Percentiles rank a stretch among this genome's conserved stretches.
Evolutionary conservation across 2,888 invertebrate species (phyloP).

Genomic region (Lutraria lutraria): DNA sequence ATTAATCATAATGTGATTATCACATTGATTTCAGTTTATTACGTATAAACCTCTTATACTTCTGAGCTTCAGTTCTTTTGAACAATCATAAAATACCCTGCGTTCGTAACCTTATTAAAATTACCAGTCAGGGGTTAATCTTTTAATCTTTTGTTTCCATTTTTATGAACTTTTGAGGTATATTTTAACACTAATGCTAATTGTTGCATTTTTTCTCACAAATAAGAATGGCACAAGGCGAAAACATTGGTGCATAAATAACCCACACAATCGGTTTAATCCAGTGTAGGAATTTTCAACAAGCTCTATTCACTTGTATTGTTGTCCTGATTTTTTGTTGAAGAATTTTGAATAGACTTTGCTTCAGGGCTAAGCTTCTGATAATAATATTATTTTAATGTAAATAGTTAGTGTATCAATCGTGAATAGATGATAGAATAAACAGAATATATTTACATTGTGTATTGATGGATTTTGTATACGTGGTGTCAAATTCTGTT

Average conservation of each 20-base stretch:
- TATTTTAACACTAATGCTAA: not conserved
- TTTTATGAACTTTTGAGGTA: constrained; percentile 2
- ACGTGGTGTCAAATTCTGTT: not conserved
- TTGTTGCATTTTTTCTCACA: constrained; percentile 15
- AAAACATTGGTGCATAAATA: not conserved
- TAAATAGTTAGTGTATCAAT: not conserved
- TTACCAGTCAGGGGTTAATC: not conserved
- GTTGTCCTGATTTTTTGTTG: not conserved
- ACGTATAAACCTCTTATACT: constrained; percentile 16
- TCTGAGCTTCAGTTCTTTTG: not conserved
- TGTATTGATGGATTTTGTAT: constrained; percentile 26
- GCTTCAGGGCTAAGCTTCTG: not conserved
- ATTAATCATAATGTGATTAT: constrained; percentile 30
- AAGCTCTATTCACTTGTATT: not conserved
- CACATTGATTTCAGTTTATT: constrained; percentile 21
- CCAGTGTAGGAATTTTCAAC: not conserved
- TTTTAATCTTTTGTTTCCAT: constrained; percentile 38
- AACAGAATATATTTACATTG: not conserved
- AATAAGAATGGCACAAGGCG: not conserved
- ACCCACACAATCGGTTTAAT: constrained; percentile 1
- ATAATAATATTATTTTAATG: constrained; percentile 17
- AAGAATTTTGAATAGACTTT: not conserved
- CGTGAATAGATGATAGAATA: not conserved
- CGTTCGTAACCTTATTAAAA: constrained; percentile 21
- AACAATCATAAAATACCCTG: constrained; percentile 26